Conservation (phyloP, 2,113 vertebrate genomes). For the Neofelis nebulosa region DNA sequence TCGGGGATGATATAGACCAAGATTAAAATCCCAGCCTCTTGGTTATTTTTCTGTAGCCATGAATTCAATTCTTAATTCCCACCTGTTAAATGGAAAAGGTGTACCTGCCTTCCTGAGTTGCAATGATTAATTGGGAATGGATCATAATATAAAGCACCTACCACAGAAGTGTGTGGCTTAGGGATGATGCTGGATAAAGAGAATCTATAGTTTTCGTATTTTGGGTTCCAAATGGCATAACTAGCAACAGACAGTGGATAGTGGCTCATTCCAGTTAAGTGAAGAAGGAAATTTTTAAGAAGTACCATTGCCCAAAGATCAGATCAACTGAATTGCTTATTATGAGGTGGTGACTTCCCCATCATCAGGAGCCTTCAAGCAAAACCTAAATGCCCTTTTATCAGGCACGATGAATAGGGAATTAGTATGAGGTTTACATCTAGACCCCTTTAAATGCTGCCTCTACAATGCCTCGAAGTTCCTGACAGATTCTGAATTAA, state of each 20-base stretch:
- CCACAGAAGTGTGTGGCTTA: not conserved
- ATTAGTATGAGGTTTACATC: slow-evolving; percentile 15
- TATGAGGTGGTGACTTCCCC: slow-evolving; percentile 18
- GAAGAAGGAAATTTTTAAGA: slow-evolving; percentile 43
- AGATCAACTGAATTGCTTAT: not conserved
- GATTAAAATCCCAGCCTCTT: not conserved
- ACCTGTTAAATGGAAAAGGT: not conserved
- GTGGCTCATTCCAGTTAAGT: not conserved
- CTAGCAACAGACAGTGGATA: not conserved
- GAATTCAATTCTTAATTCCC: not conserved
- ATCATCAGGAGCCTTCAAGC: slow-evolving; percentile 2
- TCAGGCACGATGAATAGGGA: not conserved
- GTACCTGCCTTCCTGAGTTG: not conserved
- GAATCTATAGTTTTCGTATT: not conserved
- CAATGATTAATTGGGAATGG: not conserved
- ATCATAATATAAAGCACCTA: not conserved
- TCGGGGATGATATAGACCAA: not conserved
- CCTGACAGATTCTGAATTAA: slow-evolving; percentile 42
- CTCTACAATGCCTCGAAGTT: not conserved
- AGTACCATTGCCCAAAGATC: not conserved
- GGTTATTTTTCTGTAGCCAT: not conserved
- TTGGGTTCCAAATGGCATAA: not conserved
- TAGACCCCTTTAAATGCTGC: not conserved
- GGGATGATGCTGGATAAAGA: not conserved
- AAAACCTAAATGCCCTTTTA: slow-evolving; percentile 45